These are phyloP conservation scores for Brevimyrus niger DNA, from an alignment of 2,113 vertebrate species.

Conservation along the genomic window DNA sequence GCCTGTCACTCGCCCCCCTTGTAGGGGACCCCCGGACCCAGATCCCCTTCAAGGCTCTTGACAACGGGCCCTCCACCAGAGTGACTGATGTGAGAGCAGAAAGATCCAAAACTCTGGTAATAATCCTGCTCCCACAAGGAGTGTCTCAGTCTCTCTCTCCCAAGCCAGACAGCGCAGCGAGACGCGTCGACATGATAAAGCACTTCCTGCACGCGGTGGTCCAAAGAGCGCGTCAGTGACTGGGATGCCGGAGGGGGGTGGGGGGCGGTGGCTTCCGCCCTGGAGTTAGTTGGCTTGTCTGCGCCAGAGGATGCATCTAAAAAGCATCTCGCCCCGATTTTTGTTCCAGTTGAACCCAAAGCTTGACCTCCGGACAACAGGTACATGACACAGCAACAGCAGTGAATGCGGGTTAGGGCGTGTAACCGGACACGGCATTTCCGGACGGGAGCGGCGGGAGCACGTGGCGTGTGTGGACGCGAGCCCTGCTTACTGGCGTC, in stretches of 20 bases:
- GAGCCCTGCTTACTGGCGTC: not conserved
- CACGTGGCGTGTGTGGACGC: not conserved
- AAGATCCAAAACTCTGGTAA: conserved; percentile 7
- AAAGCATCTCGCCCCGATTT: conserved; percentile 15
- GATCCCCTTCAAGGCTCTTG: not conserved
- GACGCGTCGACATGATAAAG: conserved; percentile 7
- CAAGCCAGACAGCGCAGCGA: not conserved
- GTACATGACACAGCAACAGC: not conserved
- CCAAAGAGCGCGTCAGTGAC: not conserved
- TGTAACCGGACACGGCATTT: not conserved
- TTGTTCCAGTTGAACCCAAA: not conserved
- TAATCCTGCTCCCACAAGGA: conserved; percentile 25
- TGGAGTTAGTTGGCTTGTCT: not conserved
- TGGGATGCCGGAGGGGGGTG: not conserved
- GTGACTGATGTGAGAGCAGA: not conserved
- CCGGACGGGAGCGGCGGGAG: not conserved
- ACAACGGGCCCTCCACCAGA: not conserved
- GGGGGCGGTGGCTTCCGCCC: not conserved
- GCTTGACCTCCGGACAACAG: not conserved
- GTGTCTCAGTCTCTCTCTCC: conserved; percentile 6
- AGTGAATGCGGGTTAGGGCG: too few species aligned
- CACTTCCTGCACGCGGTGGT: not conserved
- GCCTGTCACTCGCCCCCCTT: not conserved
- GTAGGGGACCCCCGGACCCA: not conserved
- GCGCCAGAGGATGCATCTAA: not conserved